Evolutionary conservation across 64 coral and sea anemone genomes (phyloP), one percentile per base, ranked within the genome.

Genomic region (Montipora capricornis): DNA sequence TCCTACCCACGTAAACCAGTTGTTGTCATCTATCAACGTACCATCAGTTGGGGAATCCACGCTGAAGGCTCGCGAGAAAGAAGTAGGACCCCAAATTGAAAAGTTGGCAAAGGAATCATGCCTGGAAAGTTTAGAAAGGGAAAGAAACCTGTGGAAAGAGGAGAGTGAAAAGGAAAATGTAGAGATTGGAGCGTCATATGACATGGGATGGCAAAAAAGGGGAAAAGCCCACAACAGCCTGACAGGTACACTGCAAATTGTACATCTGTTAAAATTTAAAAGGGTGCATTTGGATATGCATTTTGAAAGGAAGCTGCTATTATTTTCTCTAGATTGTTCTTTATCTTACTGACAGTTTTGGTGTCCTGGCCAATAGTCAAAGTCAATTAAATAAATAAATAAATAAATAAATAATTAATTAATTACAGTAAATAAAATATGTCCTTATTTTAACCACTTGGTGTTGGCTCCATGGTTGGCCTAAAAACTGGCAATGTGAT

Each of bases 121-220:
- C 29, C 19, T 48, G 80, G 13, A 15, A 14, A 22, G 14, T 52
- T 66, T 89, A 64, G 87, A 94, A 20, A 58, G 1, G 0, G 92
- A 89, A 81, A 93, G 61, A 75, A 76, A 89, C 53, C 53, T 8
- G 73, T 59, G 51, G 53, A 49, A 20, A 20, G 84, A 71, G 4
- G 11, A 61, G 8, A 89, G 0, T 29, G 73, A 77, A 75, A 44
- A 77, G 12, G 20, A 77, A 61, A 16, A 77, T 53, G 48, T 46
- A 2, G 24, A 24, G 29, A 61, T 49, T 44, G 49, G 80, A 53
- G 90, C 81, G 44, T 92, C 81, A n/a, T 92, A 85, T 84, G 90
- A 92, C 55, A 77, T 84, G 80, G 90, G 80, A 22, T 92, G 90
- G 90, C 80, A 75, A 48, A 83, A 92, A 47, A 84, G 90, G 53